Evolutionary conservation across 2,797 vertebrate species (phyloP), one percentile per base, ranked within the genome.

Genomic region (Sebastes minor): DNA sequence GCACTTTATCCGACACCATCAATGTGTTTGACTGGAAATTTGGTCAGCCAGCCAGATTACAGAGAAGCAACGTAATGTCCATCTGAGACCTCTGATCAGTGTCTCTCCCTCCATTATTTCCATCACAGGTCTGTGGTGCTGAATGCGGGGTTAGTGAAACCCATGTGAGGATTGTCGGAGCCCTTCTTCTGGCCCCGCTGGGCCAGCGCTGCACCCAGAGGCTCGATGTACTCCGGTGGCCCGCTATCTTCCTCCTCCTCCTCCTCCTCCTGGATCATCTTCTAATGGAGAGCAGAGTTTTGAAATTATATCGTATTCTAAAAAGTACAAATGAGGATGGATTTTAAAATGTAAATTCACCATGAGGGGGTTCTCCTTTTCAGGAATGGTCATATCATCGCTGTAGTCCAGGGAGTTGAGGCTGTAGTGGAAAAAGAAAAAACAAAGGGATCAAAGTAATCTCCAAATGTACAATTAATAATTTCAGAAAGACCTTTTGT

Each of bases 341-440:
- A 56, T 53, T 84, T 64, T 16, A 11, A 67, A 61, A 63, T 35
- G 8, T 22, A 27, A 57, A 78, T 90, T 91, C 84, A 96, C 95
- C 94, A 77, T 92, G 76, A 80, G 73, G 8, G 60, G 22, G 32
- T 76, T 80, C 23, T 92, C 87, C 49, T 85, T 93, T 57, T 81
- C 92, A 65, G 33, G 4, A 49, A 32, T 3, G 67, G 1, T 22
- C 59, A 82, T 64, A 70, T 97, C 92, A 64, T 97, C 91, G 22
- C 78, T 93, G 67, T 95, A 94, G 76, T 98, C 97, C 84, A 98
- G 89, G 32, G 98, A 99, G 88, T 96, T 97, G 10, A 96, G 38
- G 83, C 98, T 99, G 84, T 6, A 46, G 74, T 86, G 14, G 16
- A 2, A 30, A 68, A 81, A 71, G 1, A 10, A 42, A 42, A 35